Percentiles rank a stretch among this genome's conserved stretches.
Conservation (phyloP, 2,797 vertebrate species). For the Smutsia temminckii region DNA sequence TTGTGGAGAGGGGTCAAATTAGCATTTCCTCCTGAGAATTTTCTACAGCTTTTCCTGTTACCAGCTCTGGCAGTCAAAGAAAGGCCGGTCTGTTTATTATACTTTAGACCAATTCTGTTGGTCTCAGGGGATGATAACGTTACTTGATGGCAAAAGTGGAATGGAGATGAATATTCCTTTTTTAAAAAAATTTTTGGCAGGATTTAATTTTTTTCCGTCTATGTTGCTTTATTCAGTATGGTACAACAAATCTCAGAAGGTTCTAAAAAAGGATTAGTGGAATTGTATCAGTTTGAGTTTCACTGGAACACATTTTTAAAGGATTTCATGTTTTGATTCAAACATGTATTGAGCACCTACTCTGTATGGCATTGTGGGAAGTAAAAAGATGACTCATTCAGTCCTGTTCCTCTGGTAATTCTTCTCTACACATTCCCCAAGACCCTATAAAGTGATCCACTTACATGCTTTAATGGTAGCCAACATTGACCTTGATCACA, state of each 20-base stretch:
- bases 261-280: neutral
- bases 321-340: neutral
- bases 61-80: neutral
- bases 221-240: neutral
- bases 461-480: neutral
- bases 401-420: neutral
- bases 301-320: neutral
- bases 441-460: neutral
- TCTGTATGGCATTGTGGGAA: neutral
- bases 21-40: conserved; percentile 52
- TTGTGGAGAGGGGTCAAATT: conserved; percentile 28
- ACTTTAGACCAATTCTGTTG: neutral
- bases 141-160: neutral
- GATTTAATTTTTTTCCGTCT: neutral
- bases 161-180: neutral
- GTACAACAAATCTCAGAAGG: neutral
- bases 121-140: neutral
- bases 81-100: conserved; percentile 27
- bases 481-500: neutral
- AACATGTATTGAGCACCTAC: neutral
- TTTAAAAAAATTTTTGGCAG: neutral
- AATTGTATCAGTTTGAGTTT: neutral
- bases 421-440: neutral
- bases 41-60: conserved; percentile 4
- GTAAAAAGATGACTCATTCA: neutral